Percentiles rank a stretch among this genome's conserved stretches.
phyloP scores from a whole-genome alignment of 2,113 vertebrate species.

The Neogale vison region DNA sequence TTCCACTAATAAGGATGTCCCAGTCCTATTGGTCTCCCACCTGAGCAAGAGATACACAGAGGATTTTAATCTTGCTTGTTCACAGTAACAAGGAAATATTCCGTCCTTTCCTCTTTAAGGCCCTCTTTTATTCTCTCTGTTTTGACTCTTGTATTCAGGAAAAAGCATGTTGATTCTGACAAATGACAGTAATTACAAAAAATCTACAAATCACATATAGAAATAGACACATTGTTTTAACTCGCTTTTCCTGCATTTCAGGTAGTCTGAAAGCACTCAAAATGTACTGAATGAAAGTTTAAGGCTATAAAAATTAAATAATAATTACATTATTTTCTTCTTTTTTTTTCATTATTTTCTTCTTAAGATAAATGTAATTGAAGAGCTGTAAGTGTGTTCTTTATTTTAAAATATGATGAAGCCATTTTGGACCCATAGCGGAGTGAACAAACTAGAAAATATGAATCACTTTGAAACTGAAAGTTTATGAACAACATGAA shows the following conservation, averaged over 20 bases:
- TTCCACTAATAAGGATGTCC: neutral
- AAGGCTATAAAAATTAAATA: conserved; percentile 4
- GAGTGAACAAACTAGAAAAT: neutral
- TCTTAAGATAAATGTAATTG: neutral
- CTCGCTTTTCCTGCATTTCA: neutral
- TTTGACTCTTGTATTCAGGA: conserved; percentile 6
- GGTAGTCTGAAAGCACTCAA: neutral
- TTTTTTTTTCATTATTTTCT: conserved; percentile 38
- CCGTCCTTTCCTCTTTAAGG: neutral
- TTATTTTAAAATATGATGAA: neutral
- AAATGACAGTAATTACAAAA: conserved; percentile 42
- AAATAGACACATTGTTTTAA: neutral
- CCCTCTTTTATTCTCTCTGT: neutral
- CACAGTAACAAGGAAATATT: neutral
- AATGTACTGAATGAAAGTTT: conserved; percentile 41
- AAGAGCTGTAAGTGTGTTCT: neutral
- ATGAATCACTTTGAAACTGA: neutral
- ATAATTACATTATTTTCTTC: conserved; percentile 21
- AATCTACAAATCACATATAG: conserved; percentile 4
- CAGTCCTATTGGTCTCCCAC: neutral
- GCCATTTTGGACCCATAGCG: neutral
- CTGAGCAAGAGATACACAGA: neutral
- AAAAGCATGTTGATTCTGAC: conserved; percentile 1
- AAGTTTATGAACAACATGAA: neutral
- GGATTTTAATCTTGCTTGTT: neutral